Evolutionary conservation across 2,888 invertebrate genomes (phyloP), one percentile per base, ranked within the genome.

Genomic region (Marronus borbonicus): DNA sequence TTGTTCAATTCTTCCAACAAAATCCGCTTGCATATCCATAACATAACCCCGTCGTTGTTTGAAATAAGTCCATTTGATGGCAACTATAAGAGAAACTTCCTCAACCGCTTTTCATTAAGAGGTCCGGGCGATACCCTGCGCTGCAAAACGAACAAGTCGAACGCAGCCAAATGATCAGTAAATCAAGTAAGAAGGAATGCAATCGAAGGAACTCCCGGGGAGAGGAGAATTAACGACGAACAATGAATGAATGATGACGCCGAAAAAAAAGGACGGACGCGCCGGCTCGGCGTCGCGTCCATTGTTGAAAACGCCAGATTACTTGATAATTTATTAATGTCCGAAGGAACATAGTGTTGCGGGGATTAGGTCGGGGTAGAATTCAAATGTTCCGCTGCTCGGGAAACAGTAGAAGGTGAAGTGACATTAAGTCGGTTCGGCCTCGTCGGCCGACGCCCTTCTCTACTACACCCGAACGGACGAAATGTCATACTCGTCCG

Each of bases 381-480:
- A 70, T 70, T 70, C 70, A 70, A 70, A 70, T 70, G 52, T 31
- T 52, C 55, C 52, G 24, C 49, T 44, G 74, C 39, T 64, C 31
- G 39, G 62, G 49, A 74, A 62, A 62, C n/a, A 70, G 58, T 44
- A 58, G n/a, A 49, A 75, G 75, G 75, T 64, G 75, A 75, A 64
- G 75, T 75, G 75, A 75, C 75, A 75, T 75, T 75, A 75, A 75
- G 62, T 64, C 49, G 75, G 31, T 58, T 50, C 50, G 28, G 49
- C 28, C 24, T 24, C 62, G 28, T 31, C 62, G 62, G 14, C 62
- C 31, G 52, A 28, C 50, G 39, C 36, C 17, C 62, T 8, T 8
- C 62, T 20, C 31, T 62, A 62, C 31, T 62, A 31, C 14, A 50
- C 20, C 44, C 68, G 36, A 70, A 70, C 70, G 52, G 70, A 31